These are phyloP conservation scores for Syrrhaptes paradoxus DNA, from an alignment of 2,113 vertebrate genomes.

Conservation along the genomic window DNA sequence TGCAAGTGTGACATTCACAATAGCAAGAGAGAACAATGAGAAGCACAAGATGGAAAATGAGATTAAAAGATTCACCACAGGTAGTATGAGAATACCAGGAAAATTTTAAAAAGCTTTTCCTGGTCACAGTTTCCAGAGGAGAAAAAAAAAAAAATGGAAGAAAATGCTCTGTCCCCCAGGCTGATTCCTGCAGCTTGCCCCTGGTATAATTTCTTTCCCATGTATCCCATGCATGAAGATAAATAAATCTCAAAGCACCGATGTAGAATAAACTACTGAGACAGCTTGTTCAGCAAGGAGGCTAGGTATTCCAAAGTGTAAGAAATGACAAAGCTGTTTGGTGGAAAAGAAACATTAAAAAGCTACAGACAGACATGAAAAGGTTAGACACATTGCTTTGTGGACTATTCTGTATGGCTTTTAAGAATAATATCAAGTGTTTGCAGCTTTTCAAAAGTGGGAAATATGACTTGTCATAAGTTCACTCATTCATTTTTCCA, in stretches of 20 bases:
- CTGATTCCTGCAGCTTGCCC: neutral
- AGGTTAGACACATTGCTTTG: neutral
- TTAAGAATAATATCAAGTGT: neutral
- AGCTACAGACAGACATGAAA: neutral
- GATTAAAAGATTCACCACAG: neutral
- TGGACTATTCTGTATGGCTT: neutral
- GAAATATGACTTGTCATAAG: neutral
- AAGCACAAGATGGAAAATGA: neutral
- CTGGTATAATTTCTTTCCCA: neutral
- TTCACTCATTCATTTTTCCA: neutral
- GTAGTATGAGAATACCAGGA: neutral
- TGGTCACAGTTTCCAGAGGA: rapidly evolving
- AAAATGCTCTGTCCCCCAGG: neutral
- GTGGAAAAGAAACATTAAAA: neutral
- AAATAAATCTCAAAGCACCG: neutral
- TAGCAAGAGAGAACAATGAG: neutral
- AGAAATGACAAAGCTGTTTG: neutral
- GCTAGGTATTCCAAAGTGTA: neutral
- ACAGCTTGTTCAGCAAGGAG: neutral
- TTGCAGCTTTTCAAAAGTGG: neutral
- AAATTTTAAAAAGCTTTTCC: neutral
- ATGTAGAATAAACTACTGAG: neutral
- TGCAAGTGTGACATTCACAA: neutral
- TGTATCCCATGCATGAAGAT: neutral
- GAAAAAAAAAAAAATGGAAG: too few species aligned